Percentiles rank a stretch among this genome's conserved stretches.
Evolutionary conservation across 2,113 vertebrate genomes (phyloP).

Genomic region (Vireo altiloquus): DNA sequence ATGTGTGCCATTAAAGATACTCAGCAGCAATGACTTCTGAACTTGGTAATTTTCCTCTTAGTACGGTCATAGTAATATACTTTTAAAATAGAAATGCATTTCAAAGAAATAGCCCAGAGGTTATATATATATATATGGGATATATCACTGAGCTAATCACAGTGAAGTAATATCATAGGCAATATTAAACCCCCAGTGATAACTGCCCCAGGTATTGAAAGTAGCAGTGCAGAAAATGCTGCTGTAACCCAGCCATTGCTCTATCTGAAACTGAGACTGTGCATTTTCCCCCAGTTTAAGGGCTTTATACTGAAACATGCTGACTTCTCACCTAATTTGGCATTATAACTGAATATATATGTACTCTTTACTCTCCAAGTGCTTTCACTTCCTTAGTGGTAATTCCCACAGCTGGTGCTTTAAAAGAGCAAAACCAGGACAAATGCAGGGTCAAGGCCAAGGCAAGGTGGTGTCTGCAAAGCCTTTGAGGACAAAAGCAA

Average conservation of each 20-base stretch:
- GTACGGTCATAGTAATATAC: not conserved
- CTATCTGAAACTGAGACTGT: not conserved
- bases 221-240: not conserved
- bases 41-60: conserved; percentile 38
- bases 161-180: not conserved
- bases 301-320: not conserved
- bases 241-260: not conserved
- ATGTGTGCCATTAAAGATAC: not conserved
- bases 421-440: not conserved
- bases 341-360: not conserved
- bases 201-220: conserved; percentile 32
- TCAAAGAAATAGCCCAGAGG: conserved; percentile 56
- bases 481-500: not conserved
- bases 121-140: conserved; percentile 6
- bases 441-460: not conserved
- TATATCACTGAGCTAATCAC: conserved; percentile 56
- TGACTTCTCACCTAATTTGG: not conserved
- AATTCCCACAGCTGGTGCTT: not conserved
- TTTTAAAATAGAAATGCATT: conserved; percentile 51
- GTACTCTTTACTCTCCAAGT: not conserved
- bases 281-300: not conserved
- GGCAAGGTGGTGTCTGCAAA: not conserved
- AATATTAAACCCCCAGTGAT: conserved; percentile 10
- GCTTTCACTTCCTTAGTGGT: not conserved
- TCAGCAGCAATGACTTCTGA: conserved; percentile 22